Percentiles rank a stretch among this genome's conserved stretches.
phyloP scores from a whole-genome alignment of 2,888 invertebrate genomes.

The Folsomia manolachei region DNA sequence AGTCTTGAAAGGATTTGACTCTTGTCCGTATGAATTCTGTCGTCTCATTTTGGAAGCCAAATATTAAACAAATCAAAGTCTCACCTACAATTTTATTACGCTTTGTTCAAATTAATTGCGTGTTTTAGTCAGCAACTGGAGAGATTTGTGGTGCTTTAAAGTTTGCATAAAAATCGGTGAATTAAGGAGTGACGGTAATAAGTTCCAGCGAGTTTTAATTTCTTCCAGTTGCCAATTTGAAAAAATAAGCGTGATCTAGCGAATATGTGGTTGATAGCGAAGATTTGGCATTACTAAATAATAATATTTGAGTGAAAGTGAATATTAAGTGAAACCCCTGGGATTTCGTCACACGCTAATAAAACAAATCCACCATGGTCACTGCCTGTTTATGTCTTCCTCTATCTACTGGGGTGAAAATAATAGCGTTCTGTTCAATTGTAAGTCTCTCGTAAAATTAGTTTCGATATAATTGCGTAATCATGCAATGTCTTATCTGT shows the following conservation, averaged over 20 bases:
- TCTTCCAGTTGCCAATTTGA: no score
- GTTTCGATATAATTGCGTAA: neutral
- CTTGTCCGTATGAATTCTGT: neutral
- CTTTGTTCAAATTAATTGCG: neutral
- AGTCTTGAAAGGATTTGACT: neutral
- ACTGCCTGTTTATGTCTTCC: conserved; percentile 46
- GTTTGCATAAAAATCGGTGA: no score
- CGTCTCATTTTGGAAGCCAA: neutral
- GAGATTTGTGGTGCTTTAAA: no score
- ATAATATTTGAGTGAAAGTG: neutral
- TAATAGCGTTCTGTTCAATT: conserved; percentile 46
- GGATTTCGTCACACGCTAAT: neutral
- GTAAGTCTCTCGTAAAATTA: conserved; percentile 38
- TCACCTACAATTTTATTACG: neutral
- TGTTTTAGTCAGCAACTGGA: no score
- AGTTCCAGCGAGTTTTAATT: no score
- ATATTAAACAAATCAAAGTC: neutral
- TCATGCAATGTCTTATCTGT: no score
- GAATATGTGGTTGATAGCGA: no score
- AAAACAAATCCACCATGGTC: conserved; percentile 23
- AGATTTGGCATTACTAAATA: no score
- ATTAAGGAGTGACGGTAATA: no score
- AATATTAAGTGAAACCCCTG: neutral
- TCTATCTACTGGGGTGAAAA: conserved; percentile 42
- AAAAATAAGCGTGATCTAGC: no score